These are phyloP conservation scores for Argya squamiceps DNA, from an alignment of 2,797 vertebrate genomes.

Conservation along the genomic window DNA sequence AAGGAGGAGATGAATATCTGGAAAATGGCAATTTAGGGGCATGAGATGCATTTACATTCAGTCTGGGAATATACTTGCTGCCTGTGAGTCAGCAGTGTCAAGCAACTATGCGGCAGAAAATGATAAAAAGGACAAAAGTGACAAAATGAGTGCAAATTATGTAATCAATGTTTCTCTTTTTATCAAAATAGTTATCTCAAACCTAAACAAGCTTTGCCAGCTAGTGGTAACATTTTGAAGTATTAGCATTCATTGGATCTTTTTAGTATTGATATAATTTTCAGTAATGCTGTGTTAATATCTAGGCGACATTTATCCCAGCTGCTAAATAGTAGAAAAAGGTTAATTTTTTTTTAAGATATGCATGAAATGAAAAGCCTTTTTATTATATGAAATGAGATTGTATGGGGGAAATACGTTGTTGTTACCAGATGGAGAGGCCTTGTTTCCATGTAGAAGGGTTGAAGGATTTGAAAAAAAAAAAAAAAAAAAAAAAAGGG, in stretches of 20 bases:
- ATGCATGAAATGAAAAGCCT: background rate
- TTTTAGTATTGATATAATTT: background rate
- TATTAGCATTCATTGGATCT: background rate
- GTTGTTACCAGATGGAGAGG: background rate
- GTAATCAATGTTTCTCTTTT: slow-evolving; percentile 34
- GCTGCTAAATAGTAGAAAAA: background rate
- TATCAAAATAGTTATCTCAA: slow-evolving; percentile 37
- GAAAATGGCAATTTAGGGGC: slow-evolving; percentile 18
- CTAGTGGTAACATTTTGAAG: background rate
- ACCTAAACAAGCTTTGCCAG: slow-evolving; percentile 29
- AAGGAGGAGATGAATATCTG: slow-evolving; percentile 41
- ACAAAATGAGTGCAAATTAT: slow-evolving; percentile 64
- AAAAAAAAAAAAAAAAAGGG: background rate
- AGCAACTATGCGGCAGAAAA: slow-evolving; percentile 8
- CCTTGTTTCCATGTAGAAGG: background rate
- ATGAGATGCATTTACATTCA: slow-evolving; percentile 38
- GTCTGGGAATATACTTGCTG: background rate
- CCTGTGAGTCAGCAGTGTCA: slow-evolving; percentile 61
- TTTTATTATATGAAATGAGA: background rate
- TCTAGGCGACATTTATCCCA: background rate
- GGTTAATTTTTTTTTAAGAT: background rate
- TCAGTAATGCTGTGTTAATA: background rate
- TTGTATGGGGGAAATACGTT: background rate
- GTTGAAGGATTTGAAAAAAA: background rate
- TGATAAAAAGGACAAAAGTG: slow-evolving; percentile 40